Percentiles rank a stretch among this genome's conserved stretches.
Conservation (phyloP, 2,113 vertebrate genomes). For the Paradisaea rubra region DNA sequence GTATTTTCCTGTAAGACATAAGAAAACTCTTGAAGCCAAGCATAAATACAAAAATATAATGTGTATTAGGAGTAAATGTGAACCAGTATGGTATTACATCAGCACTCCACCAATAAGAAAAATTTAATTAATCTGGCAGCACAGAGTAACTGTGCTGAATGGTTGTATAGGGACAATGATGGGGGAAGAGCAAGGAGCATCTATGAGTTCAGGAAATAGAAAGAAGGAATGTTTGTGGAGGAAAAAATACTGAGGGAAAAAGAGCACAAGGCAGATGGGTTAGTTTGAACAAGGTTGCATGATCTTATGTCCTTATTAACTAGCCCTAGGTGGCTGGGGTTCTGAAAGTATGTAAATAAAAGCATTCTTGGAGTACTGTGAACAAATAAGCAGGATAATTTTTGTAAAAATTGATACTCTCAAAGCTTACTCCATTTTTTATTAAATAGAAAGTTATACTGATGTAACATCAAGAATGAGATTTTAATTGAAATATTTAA, state of each 20-base stretch:
- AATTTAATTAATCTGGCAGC: background rate
- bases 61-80: background rate
- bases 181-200: background rate
- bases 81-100: background rate
- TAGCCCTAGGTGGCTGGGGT: background rate
- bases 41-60: background rate
- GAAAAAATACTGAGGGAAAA: background rate
- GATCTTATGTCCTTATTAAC: background rate
- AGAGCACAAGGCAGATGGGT: background rate
- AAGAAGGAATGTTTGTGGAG: background rate
- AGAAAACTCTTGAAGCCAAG: background rate
- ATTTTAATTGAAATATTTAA: slow-evolving; percentile 10
- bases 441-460: background rate
- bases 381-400: background rate
- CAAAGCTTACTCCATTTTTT: background rate
- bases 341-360: background rate
- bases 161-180: background rate
- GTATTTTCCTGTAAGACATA: background rate
- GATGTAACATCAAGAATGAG: background rate
- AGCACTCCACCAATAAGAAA: fast-evolving
- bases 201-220: background rate
- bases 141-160: background rate
- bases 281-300: background rate
- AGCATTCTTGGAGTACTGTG: background rate
- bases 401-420: background rate